Conservation (phyloP, 2,113 vertebrate genomes). For the Symphodus melops region DNA sequence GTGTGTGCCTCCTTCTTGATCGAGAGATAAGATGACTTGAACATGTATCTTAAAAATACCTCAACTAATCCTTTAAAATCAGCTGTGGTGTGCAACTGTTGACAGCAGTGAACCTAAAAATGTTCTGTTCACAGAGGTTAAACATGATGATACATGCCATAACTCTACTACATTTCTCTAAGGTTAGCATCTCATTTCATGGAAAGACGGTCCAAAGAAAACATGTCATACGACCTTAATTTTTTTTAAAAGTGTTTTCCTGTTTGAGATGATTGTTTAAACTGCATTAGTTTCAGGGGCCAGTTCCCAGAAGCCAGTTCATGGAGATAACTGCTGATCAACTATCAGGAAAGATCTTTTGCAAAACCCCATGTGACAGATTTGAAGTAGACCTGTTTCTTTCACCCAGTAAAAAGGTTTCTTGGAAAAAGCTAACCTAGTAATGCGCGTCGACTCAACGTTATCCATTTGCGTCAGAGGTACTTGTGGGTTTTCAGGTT, state of each 20-base stretch:
- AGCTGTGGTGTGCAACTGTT: background rate
- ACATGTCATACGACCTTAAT: background rate
- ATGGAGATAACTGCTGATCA: background rate
- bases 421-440: background rate
- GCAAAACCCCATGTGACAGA: background rate
- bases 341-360: background rate
- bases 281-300: background rate
- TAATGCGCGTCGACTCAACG: background rate
- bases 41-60: no score
- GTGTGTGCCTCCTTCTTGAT: no score
- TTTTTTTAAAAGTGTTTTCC: background rate
- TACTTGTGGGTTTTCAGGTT: background rate
- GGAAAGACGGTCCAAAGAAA: constrained; percentile 2
- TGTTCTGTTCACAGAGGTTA: constrained; percentile 3
- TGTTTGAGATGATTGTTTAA: background rate
- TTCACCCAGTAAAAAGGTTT: background rate
- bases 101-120: constrained; percentile 12
- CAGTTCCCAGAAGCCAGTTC: constrained; percentile 13
- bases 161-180: background rate
- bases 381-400: background rate
- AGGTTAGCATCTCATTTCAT: constrained; percentile 16
- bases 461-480: background rate
- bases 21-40: background rate
- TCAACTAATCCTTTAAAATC: background rate
- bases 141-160: background rate